Conservation (phyloP, 2,888 invertebrate species). For the Noctua comes region DNA sequence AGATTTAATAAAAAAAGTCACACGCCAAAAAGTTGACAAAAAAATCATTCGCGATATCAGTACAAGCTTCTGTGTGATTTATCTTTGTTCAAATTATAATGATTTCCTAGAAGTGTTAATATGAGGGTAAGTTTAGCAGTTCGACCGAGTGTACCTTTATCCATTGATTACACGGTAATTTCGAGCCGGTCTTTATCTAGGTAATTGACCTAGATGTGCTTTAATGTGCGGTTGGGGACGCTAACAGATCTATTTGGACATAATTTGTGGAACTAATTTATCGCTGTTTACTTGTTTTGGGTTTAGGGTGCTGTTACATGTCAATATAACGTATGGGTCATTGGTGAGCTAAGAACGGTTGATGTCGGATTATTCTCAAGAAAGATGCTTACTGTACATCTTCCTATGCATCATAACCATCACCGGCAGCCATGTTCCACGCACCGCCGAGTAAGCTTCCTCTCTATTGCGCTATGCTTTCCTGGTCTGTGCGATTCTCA, state of each 20-base stretch:
- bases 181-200: slow-evolving; percentile 60
- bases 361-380: not conserved
- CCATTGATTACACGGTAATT: slow-evolving; percentile 62
- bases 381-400: not conserved
- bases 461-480: not conserved
- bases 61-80: slow-evolving; percentile 40
- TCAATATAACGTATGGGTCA: not conserved
- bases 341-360: not conserved
- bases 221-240: slow-evolving; percentile 47
- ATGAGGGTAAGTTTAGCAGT: slow-evolving; percentile 58
- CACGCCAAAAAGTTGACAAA: slow-evolving; percentile 33
- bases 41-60: slow-evolving; percentile 15
- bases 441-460: not conserved
- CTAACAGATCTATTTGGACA: slow-evolving; percentile 54
- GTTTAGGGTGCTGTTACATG: slow-evolving; percentile 6
- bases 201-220: slow-evolving; percentile 60
- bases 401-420: not conserved
- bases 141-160: slow-evolving; percentile 42
- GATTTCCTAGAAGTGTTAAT: slow-evolving; percentile 59
- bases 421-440: not conserved
- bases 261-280: slow-evolving; percentile 44
- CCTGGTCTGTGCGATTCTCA: too few relatives aligned
- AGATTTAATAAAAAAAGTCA: slow-evolving; percentile 41
- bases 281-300: slow-evolving; percentile 39
- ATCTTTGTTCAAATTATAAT: slow-evolving; percentile 48